Evolutionary conservation across 2,113 vertebrate species (phyloP).

Genomic region (Nothocercus julius): DNA sequence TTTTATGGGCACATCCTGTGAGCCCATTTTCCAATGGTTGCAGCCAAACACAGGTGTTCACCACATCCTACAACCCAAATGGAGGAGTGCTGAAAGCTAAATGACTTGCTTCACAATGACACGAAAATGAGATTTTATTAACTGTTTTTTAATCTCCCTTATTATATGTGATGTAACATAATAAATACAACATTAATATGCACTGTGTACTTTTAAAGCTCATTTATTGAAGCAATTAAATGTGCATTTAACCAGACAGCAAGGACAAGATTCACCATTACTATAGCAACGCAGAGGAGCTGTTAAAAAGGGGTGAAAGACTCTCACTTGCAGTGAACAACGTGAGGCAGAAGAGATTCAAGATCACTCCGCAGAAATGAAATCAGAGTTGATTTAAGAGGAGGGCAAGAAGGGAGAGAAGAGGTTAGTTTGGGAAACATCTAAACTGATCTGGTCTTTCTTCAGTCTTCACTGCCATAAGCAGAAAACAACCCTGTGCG

Average conservation of each 20-base stretch:
- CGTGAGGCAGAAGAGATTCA: background rate
- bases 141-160: background rate
- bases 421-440: background rate
- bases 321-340: background rate
- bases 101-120: background rate
- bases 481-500: background rate
- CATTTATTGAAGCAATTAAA: constrained; percentile 7
- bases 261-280: background rate
- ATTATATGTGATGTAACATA: background rate
- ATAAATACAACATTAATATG: background rate
- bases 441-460: background rate
- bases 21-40: background rate
- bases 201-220: background rate
- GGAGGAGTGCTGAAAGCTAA: background rate
- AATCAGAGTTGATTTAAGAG: background rate
- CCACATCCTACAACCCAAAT: background rate
- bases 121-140: background rate
- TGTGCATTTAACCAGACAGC: background rate
- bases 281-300: constrained; percentile 12
- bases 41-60: background rate
- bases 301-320: background rate
- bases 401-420: background rate
- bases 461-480: background rate
- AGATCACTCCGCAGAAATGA: background rate
- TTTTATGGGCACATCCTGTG: background rate